Conservation (phyloP, 2,888 invertebrate species). For the Drosophila anceps region DNA sequence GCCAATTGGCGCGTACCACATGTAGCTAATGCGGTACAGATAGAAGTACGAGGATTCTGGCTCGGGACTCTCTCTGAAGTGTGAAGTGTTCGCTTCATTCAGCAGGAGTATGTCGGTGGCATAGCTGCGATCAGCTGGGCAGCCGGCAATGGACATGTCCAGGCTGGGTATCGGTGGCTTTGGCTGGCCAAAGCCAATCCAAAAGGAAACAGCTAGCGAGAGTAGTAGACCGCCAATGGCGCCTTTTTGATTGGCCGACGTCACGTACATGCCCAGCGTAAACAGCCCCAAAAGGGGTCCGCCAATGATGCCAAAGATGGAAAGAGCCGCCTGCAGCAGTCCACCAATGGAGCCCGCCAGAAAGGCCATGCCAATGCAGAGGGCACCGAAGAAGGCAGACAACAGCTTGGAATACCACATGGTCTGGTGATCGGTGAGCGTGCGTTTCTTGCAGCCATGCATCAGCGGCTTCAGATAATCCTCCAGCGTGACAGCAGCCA, state of each 20-base stretch:
- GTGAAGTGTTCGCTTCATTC: background rate
- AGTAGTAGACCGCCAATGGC: constrained; percentile 88
- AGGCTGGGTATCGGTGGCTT: constrained; percentile 88
- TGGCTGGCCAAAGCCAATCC: constrained; percentile 94
- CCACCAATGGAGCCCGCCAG: constrained; percentile 93
- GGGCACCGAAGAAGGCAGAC: constrained; percentile 90
- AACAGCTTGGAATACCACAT: constrained; percentile 88
- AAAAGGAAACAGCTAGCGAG: constrained; percentile 90
- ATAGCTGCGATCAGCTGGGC: constrained; percentile 78
- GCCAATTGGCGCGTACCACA: constrained; percentile 89
- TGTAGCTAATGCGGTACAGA: constrained; percentile 88
- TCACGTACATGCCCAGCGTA: constrained; percentile 93
- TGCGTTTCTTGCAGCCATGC: constrained; percentile 78
- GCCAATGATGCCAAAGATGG: constrained; percentile 94
- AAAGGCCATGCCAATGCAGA: constrained; percentile 93
- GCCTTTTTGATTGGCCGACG: constrained; percentile 90
- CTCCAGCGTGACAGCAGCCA: constrained; percentile 95
- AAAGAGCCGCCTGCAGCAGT: constrained; percentile 94
- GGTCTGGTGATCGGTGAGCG: constrained; percentile 84
- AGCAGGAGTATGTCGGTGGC: constrained; percentile 51
- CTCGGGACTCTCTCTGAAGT: background rate
- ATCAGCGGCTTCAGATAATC: constrained; percentile 91
- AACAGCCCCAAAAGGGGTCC: constrained; percentile 95
- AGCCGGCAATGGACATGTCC: constrained; percentile 88
- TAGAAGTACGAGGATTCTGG: constrained; percentile 75